Evolutionary conservation across 1,140 invertebrate species (phyloP).

Genomic region (Teleopsis dalmanni): DNA sequence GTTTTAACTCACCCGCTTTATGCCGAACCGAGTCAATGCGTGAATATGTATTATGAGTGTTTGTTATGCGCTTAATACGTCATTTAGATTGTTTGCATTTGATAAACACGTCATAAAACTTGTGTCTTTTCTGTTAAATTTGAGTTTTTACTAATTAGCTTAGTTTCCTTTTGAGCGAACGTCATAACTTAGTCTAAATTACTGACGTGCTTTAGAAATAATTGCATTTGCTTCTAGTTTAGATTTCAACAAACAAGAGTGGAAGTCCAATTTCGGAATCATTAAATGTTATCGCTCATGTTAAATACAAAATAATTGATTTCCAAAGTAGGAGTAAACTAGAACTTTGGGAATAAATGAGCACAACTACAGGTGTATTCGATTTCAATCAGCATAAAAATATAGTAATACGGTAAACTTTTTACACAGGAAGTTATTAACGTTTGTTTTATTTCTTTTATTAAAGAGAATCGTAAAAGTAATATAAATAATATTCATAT

Average conservation of each 20-base stretch:
- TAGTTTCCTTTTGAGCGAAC: background rate
- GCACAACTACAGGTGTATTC: too few relatives aligned
- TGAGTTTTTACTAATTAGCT: constrained; percentile 1
- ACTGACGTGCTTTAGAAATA: constrained; percentile 9
- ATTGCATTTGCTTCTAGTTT: too few relatives aligned
- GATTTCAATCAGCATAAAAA: too few relatives aligned
- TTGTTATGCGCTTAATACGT: constrained; percentile 45
- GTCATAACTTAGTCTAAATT: constrained; percentile 9
- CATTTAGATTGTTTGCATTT: constrained; percentile 41
- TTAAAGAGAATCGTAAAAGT: too few relatives aligned
- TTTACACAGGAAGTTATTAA: too few relatives aligned
- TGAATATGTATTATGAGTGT: constrained; percentile 12
- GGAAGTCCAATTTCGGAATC: constrained; percentile 14
- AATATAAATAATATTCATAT: too few relatives aligned
- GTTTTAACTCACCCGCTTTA: constrained; percentile 18
- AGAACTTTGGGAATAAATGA: too few relatives aligned
- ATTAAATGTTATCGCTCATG: constrained; percentile 11
- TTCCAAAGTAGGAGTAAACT: too few relatives aligned
- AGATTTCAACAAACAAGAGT: too few relatives aligned
- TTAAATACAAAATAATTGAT: constrained; percentile 8
- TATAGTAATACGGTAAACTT: too few relatives aligned
- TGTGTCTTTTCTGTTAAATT: background rate
- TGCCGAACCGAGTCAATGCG: background rate
- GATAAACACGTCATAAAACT: constrained; percentile 36
- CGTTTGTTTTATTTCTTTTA: too few relatives aligned